Percentiles rank a stretch among this genome's conserved stretches.
Evolutionary conservation across 2,888 invertebrate species (phyloP).

Genomic region (Athetis lepigone): DNA sequence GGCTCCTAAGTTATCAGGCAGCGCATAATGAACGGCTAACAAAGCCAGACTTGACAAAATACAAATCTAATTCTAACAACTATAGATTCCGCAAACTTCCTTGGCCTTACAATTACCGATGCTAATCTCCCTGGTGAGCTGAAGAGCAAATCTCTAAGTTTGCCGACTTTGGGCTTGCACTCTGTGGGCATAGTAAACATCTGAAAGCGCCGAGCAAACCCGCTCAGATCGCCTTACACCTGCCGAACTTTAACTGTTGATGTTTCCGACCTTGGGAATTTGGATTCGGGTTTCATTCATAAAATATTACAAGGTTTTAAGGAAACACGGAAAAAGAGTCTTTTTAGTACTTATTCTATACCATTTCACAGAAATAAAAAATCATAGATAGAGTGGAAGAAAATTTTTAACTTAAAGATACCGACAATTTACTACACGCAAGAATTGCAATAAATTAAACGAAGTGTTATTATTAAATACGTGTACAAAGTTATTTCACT

Average conservation of each 20-base stretch:
- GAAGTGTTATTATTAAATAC: constrained; percentile 6
- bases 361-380: background rate
- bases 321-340: background rate
- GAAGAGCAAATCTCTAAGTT: constrained; percentile 73
- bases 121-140: constrained; percentile 78
- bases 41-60: constrained; percentile 60
- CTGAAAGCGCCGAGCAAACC: constrained; percentile 74
- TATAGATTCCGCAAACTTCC: constrained; percentile 64
- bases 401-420: background rate
- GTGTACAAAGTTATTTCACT: constrained; percentile 57
- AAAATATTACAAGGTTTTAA: background rate
- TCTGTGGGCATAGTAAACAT: constrained; percentile 77
- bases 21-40: constrained; percentile 54
- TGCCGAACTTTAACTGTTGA: constrained; percentile 75
- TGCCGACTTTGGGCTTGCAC: constrained; percentile 77
- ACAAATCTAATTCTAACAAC: constrained; percentile 63
- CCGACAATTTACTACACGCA: background rate
- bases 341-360: background rate
- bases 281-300: constrained; percentile 25
- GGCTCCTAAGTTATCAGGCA: constrained; percentile 49
- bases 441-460: constrained; percentile 5
- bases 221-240: constrained; percentile 73
- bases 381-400: background rate
- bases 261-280: constrained; percentile 54
- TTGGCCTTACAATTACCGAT: constrained; percentile 78